Conservation (phyloP, 2,797 vertebrate species). For the Distichodus sexfasciatus region DNA sequence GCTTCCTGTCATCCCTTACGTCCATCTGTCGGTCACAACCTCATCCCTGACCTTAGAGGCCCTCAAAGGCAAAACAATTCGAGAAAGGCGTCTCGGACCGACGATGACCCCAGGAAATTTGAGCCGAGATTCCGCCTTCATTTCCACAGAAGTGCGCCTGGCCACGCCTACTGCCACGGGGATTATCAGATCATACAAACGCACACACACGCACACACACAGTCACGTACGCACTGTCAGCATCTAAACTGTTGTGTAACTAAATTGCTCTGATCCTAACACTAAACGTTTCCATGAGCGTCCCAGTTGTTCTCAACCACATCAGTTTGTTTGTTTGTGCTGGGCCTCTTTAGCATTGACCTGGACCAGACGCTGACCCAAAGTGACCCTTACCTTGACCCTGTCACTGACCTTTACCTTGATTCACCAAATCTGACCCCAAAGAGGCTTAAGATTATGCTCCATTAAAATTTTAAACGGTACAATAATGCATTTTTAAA, state of each 20-base stretch:
- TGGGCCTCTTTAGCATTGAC: too few relatives aligned
- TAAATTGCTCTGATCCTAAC: neutral
- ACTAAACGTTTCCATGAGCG: neutral
- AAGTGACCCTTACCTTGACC: neutral
- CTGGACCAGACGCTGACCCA: neutral
- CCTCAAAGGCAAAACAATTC: neutral
- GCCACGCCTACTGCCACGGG: neutral
- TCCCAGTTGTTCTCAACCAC: too few relatives aligned
- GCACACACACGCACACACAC: neutral
- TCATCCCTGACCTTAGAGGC: too few relatives aligned
- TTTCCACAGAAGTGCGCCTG: neutral
- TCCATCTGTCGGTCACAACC: too few relatives aligned
- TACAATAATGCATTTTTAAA: too few relatives aligned
- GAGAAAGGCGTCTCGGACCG: neutral
- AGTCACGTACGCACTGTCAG: too few relatives aligned
- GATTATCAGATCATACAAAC: conserved; percentile 1
- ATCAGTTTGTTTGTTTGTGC: too few relatives aligned
- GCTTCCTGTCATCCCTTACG: too few relatives aligned
- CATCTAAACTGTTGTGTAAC: neutral
- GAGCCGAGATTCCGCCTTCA: neutral
- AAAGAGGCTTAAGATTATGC: too few relatives aligned
- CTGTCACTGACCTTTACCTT: too few relatives aligned
- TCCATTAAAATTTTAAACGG: too few relatives aligned
- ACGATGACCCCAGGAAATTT: neutral
- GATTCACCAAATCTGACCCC: too few relatives aligned